phyloP scores from a whole-genome alignment of 2,888 invertebrate species.

The Tetragonula carbonaria region DNA sequence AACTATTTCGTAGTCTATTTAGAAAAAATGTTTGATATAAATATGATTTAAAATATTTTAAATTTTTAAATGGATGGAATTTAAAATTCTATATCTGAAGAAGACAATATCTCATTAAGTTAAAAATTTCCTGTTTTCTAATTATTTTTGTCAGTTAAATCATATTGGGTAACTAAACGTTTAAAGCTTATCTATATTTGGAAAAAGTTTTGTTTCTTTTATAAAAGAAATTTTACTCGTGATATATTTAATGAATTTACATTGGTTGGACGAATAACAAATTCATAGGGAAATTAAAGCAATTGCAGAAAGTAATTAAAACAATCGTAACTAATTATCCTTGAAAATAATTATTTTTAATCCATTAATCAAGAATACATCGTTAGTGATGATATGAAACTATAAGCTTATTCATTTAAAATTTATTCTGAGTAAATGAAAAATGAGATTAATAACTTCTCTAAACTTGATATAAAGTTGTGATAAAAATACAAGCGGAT shows the following conservation, averaged over 20 bases:
- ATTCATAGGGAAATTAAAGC: conserved; percentile 23
- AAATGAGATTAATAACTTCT: background rate
- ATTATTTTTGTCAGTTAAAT: background rate
- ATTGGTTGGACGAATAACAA: background rate
- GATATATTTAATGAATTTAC: background rate
- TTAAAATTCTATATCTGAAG: background rate
- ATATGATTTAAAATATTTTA: background rate
- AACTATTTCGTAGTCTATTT: background rate
- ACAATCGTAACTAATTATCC: conserved; percentile 19
- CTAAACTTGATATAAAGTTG: no score
- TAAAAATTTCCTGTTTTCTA: background rate
- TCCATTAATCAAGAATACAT: conserved; percentile 8
- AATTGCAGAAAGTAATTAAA: conserved; percentile 41
- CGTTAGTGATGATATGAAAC: background rate
- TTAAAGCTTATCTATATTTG: background rate
- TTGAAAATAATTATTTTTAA: background rate
- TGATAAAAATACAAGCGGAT: background rate
- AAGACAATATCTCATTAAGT: background rate
- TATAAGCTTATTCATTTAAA: background rate
- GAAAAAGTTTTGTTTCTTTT: background rate
- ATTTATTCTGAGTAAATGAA: background rate
- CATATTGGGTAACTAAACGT: background rate
- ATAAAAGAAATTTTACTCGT: background rate
- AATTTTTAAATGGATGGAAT: background rate
- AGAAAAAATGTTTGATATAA: background rate